Evolutionary conservation across 2,888 invertebrate species (phyloP), one percentile per base, ranked within the genome.

Genomic region (Scaptomyza flava): DNA sequence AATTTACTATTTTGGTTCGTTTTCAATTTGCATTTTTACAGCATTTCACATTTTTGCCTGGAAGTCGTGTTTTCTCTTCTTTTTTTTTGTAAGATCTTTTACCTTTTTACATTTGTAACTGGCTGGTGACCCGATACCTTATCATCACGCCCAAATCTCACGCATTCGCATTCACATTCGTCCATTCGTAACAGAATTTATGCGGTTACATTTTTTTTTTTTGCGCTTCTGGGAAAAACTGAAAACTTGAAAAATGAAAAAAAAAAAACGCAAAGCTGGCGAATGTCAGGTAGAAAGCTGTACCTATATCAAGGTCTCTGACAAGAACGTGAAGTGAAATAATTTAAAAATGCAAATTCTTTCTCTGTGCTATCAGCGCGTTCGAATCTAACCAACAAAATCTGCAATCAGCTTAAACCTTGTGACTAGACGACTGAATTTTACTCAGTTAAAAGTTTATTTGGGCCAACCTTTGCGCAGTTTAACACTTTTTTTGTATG

Each of bases 261-360:
- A 38, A 43, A 43, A 59, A 47, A 53, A 46, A 51, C 50, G 33
- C 45, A 58, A 58, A 48, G 27, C 66, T 1, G 1, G 14, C 14
- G 33, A 34, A 53, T 36, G 58, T 68, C 65, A 68, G 72, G 71
- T 79, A 78, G 69, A 76, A 72, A 48, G 66, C 27, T 76, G 68
- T 73, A 87, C 84, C 84, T 82, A 85, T 80, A 84, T 87, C 84
- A 84, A 75, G 76, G 72, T 36, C 83, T 85, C 83, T 87, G 84
- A 85, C 84, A 87, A 78, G 86, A 68, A 87, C 83, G 88, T 85
- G 86, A 87, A 84, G 77, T 76, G 84, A 84, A 84, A 87, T 87
- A 82, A 84, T 84, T 84, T 85, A 67, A 85, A 83, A 87, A 85
- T 85, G 84, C 80, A 87, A 85, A 85, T 85, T 80, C 63, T 17